Evolutionary conservation across 2,797 vertebrate species (phyloP).

Genomic region (Salarias fasciatus): DNA sequence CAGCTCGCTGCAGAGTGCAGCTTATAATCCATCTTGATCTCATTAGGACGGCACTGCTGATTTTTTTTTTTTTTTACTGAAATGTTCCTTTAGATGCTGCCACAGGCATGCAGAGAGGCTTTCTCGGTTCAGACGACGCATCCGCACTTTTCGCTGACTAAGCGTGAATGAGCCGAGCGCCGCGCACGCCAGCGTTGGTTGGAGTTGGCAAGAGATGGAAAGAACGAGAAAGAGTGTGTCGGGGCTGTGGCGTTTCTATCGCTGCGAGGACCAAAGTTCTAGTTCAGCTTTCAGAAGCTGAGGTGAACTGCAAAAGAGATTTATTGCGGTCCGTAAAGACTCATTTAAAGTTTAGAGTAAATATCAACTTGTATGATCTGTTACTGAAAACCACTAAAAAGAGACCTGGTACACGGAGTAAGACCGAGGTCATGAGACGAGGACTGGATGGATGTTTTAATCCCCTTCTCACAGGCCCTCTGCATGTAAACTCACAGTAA

Average conservation of each 20-base stretch:
- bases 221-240: slow-evolving; percentile 17
- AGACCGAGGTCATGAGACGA: background rate
- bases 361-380: no score
- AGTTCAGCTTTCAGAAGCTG: background rate
- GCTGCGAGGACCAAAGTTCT: background rate
- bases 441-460: no score
- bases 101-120: slow-evolving; percentile 72
- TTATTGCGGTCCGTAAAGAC: no score
- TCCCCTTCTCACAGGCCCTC: background rate
- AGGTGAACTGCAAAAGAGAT: background rate
- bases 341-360: no score
- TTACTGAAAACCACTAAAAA: no score
- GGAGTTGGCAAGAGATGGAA: slow-evolving; percentile 33
- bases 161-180: slow-evolving; percentile 41
- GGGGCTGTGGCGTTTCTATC: slow-evolving; percentile 6
- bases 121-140: slow-evolving; percentile 63
- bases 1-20: slow-evolving; percentile 59
- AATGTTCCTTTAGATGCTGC: slow-evolving; percentile 74
- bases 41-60: slow-evolving; percentile 65
- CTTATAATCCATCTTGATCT: slow-evolving; percentile 78
- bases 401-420: background rate
- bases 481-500: background rate
- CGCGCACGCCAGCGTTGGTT: slow-evolving; percentile 45
- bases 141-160: slow-evolving; percentile 69
- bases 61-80: slow-evolving; percentile 51